phyloP scores from a whole-genome alignment of 2,113 vertebrate species.

The Antigone vipio region DNA sequence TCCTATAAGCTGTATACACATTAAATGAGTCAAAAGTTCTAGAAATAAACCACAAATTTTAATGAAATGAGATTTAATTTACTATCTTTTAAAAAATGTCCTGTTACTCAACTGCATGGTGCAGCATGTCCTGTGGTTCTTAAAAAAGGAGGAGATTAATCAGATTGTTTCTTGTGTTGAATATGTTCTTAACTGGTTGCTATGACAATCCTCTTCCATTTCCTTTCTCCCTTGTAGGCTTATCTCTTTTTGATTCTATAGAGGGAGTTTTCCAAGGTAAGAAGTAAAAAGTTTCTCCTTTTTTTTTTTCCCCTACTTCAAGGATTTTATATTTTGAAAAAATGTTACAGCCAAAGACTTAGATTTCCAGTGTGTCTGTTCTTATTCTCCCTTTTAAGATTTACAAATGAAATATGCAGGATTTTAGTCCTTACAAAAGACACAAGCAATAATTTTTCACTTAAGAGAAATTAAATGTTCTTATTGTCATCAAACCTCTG shows the following conservation, averaged over 20 bases:
- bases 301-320: constrained; percentile 1
- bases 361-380: not conserved
- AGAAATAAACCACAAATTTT: not conserved
- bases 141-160: constrained; percentile 55
- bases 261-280: constrained; percentile 55
- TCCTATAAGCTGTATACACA: not conserved
- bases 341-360: constrained; percentile 9
- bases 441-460: not conserved
- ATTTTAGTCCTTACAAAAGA: not conserved
- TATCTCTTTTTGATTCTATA: constrained; percentile 58
- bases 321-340: constrained; percentile 8
- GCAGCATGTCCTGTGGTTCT: constrained; percentile 5
- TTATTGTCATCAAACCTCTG: not conserved
- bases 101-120: constrained; percentile 10
- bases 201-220: constrained; percentile 66
- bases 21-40: constrained; percentile 22
- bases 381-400: constrained; percentile 33
- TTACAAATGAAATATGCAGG: not conserved
- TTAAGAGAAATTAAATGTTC: not conserved
- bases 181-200: constrained; percentile 68
- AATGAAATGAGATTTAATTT: not conserved
- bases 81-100: not conserved
- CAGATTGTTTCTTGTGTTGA: constrained; percentile 53
- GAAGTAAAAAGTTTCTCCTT: constrained; percentile 18
- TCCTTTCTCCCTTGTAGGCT: constrained; percentile 5